Evolutionary conservation across 2,113 vertebrate species (phyloP), one percentile per base, ranked within the genome.

Genomic region (Cyprinodon variegatus): DNA sequence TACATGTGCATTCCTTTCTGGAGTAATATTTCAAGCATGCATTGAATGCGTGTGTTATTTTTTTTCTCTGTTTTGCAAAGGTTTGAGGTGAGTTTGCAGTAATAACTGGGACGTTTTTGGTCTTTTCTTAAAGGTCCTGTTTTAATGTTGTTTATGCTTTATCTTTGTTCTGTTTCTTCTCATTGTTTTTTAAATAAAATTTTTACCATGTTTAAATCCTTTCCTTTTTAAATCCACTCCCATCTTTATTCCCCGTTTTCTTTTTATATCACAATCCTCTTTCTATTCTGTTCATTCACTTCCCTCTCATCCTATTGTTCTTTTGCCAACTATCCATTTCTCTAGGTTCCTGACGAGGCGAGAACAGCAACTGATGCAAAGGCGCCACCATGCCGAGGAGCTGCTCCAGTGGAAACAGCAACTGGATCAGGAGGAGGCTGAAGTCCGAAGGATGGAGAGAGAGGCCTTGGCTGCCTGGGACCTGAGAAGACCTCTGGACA

Each of bases 291-390:
- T 9, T 59, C 15, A 64, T 77, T 50, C 22, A 36, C 36, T 69
- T 37, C 0, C 39, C 75, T 65, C 36, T 80, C 60, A 46, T 62
- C 8, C 67, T 3, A 72, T 63, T 45, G 10, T 78, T 61, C 43
- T 40, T 72, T 74, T 48, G 60, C 45, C 80, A 17, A 61, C 45
- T 41, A 2, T 85, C 39, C 90, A 7, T 89, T 63, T 79, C 62
- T 12, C 0, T 81, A 99, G 98, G 90, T 99, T 98, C 91, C 93
- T 99, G 50, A 99, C 97, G 0, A 98, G 98, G 88, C 91, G 98
- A 45, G 98, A 99, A 20, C 97, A 99, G 91, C 96, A 97, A 85
- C 93, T 99, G 70, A 96, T 97, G 94, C 96, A 97, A 17, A 94
- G 98, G 36, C 95, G 97, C 0, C 96, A 94, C 8, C 96, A 99